Evolutionary conservation across 2,888 invertebrate genomes (phyloP).

Genomic region (Drosophila multiciliata): DNA sequence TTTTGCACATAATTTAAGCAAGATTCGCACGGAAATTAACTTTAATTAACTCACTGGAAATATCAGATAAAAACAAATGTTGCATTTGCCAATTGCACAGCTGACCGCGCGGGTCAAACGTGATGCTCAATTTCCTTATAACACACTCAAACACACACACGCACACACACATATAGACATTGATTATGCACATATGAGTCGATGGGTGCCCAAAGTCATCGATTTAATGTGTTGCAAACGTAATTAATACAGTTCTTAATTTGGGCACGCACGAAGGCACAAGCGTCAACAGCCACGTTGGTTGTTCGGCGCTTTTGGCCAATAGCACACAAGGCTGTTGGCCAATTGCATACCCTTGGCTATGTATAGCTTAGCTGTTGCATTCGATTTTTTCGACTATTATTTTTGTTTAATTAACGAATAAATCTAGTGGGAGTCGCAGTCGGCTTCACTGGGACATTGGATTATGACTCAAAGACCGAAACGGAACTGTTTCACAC

Average conservation of each 20-base stretch:
- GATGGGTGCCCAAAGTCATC: conserved; percentile 32
- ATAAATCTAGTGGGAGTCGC: neutral
- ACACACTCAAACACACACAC: conserved; percentile 1
- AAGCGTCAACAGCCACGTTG: conserved; percentile 24
- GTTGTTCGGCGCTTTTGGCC: conserved; percentile 39
- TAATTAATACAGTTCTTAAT: conserved; percentile 72
- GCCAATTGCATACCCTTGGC: conserved; percentile 54
- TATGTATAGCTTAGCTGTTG: conserved; percentile 47
- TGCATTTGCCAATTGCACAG: conserved; percentile 15
- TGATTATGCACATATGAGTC: neutral
- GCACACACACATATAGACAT: conserved; percentile 8
- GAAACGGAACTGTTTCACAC: conserved; percentile 6
- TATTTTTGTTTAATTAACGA: neutral
- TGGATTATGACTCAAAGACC: conserved; percentile 3
- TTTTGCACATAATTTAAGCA: conserved; percentile 2
- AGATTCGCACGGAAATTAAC: conserved; percentile 20
- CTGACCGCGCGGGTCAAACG: conserved; percentile 28
- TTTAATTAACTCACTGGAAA: conserved; percentile 29
- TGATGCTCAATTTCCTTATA: conserved; percentile 22
- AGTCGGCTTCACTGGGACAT: conserved; percentile 1
- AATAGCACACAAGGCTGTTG: conserved; percentile 47
- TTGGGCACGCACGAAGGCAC: conserved; percentile 47
- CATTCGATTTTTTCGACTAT: conserved; percentile 39
- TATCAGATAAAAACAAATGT: conserved; percentile 29
- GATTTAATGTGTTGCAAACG: conserved; percentile 49